Conservation (phyloP, 2,888 invertebrate genomes). For the Philopedon plagiatum region DNA sequence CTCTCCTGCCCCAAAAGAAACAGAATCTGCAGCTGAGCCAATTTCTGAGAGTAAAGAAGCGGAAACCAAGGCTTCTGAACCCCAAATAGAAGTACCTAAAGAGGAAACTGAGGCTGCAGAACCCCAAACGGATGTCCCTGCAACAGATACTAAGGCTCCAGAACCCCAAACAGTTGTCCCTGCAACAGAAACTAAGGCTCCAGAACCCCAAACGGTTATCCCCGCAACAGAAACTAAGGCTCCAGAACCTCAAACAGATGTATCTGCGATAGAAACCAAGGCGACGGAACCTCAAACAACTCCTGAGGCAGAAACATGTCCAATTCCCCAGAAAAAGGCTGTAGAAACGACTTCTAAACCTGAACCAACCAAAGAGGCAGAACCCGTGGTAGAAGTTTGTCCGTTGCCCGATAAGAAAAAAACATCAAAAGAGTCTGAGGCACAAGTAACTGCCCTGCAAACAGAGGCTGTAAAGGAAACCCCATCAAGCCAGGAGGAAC, state of each 20-base stretch:
- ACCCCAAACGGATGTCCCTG: constrained; percentile 4
- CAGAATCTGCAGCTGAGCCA: constrained; percentile 43
- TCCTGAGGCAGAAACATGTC: background rate
- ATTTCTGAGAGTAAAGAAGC: constrained; percentile 48
- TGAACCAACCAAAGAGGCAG: background rate
- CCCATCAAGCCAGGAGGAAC: too few species aligned
- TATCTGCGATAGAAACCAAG: background rate
- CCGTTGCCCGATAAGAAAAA: background rate
- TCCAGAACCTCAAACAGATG: constrained; percentile 6
- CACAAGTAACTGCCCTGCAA: constrained; percentile 4
- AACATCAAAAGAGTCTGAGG: constrained; percentile 28
- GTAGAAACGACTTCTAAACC: background rate
- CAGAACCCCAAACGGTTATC: background rate
- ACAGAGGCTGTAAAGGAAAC: too few species aligned
- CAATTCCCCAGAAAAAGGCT: background rate
- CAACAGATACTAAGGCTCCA: background rate
- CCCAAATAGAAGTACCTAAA: background rate
- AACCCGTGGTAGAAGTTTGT: background rate
- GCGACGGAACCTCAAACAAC: background rate
- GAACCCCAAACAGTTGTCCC: constrained; percentile 1
- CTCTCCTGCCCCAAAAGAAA: background rate
- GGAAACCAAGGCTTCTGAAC: background rate
- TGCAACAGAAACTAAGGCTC: background rate
- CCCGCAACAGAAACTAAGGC: too few species aligned
- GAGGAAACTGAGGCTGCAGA: background rate